Evolutionary conservation across 2,888 invertebrate species (phyloP), one percentile per base, ranked within the genome.

Genomic region (Patella pellucida): DNA sequence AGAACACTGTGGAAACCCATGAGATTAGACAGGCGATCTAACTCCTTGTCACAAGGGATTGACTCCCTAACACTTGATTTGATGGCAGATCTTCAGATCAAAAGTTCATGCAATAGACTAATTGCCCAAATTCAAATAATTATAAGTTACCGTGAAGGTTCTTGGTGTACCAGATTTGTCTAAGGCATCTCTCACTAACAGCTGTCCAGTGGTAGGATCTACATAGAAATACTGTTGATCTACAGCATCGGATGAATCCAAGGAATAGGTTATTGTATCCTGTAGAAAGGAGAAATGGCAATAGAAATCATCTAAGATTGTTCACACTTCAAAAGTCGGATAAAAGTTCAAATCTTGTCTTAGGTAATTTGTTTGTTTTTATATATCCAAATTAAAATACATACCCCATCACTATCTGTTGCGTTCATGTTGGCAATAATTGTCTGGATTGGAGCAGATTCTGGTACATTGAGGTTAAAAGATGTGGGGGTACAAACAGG

Each of bases 151-250:
- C 16, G 50, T 69, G 62, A 69, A 76, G 14, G 50, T 50, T 19
- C 72, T 72, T 50, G 76, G 74, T 52, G 73, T 69, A 23, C 69
- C 69, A n/a, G 51, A n/a, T n/a, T 52, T 41, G 9, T 31, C 31
- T 51, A 78, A 73, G 1, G 71, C 15, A 41, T 62, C 70, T 11
- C 52, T 73, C 12, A 75, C 73, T 41, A 71, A 68, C 15, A 76
- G 27, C n/a, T 70, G 68, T 23, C 78, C 78, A 67, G 12, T 19
- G 15, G 15, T 52, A 31, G 73, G 69, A 16, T 69, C 70, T 27
- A 56, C 68, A 56, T 62, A 71, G 51, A 69, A 78, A 56, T 72
- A 73, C 31, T 76, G 19, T 69, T 12, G 7, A 52, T 67, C 52
- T 15, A n/a, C 51, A 7, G 50, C 9, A 31, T 73, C 70, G 23